Evolutionary conservation across 2,888 invertebrate genomes (phyloP), one percentile per base, ranked within the genome.

Genomic region (Ernsta delagoae): DNA sequence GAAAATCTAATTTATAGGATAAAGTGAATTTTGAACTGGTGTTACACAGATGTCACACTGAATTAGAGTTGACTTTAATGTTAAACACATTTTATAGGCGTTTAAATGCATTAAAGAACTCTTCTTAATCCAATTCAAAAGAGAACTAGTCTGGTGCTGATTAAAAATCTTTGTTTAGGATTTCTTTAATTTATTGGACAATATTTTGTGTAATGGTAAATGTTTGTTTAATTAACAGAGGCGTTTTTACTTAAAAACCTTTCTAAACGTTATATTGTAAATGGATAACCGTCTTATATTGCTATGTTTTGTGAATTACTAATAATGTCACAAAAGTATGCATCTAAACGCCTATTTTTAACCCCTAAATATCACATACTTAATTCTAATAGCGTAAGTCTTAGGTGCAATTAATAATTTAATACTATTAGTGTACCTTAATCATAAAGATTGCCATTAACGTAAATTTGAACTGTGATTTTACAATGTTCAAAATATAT

Each of bases 381-480:
- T 88, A 87, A 84, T 75, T 72, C 66, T 86, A 85, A 83, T 70
- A 54, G 68, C 74, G 79, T 77, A 74, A 72, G 68, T 62, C 60
- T 76, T 81, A 87, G 75, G 80, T 79, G 77, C 79, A 82, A 84
- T 83, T 81, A 80, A 77, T 81, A 78, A 81, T 79, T 73, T 75
- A 75, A 74, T 43, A 36, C 53, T 63, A 54, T 41, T 39, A 12
- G 6, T 31, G 24, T 54, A 53, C 39, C 59, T 56, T 53, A 71
- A 53, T 72, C 73, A 79, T 80, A 78, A 76, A 77, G 76, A 84
- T 88, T 92, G 92, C 92, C 92, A 93, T 92, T 83, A 84, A 85
- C 71, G 88, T 88, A 89, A 89, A 90, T 89, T 89, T 89, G 82
- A 89, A 91, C 92, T 92, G 92, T 92, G 92, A 92, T 92, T 85